These are phyloP conservation scores for Mirounga angustirostris DNA, from an alignment of 2,113 vertebrate genomes.

Conservation along the genomic window DNA sequence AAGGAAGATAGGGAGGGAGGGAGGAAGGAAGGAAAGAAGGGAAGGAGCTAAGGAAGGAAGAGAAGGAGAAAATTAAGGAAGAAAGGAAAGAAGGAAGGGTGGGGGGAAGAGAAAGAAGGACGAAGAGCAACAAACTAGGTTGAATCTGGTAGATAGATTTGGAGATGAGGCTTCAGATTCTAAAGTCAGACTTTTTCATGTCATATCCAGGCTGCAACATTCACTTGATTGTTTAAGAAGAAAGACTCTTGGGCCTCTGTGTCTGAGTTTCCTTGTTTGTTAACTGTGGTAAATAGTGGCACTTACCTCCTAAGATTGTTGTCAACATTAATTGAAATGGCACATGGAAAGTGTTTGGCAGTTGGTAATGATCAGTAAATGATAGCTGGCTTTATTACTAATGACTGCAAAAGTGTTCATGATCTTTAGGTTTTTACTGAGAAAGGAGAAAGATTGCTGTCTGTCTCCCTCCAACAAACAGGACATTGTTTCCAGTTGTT, in stretches of 20 bases:
- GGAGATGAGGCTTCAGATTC: not conserved
- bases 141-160: not conserved
- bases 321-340: not conserved
- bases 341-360: not conserved
- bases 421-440: not conserved
- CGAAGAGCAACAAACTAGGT: no score
- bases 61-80: fast-evolving
- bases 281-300: not conserved
- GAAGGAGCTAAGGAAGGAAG: not conserved
- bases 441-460: not conserved
- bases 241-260: not conserved
- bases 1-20: not conserved
- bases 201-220: not conserved
- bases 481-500: not conserved
- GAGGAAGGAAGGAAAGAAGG: no score
- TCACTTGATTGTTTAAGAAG: not conserved
- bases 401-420: no score
- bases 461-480: not conserved
- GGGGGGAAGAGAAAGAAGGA: not conserved
- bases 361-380: not conserved
- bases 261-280: not conserved
- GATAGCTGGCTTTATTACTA: not conserved
- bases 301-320: not conserved
- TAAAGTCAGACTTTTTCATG: not conserved
- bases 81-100: fast-evolving